phyloP scores from a whole-genome alignment of 2,888 invertebrate genomes.

The Limnephilus lunatus region DNA sequence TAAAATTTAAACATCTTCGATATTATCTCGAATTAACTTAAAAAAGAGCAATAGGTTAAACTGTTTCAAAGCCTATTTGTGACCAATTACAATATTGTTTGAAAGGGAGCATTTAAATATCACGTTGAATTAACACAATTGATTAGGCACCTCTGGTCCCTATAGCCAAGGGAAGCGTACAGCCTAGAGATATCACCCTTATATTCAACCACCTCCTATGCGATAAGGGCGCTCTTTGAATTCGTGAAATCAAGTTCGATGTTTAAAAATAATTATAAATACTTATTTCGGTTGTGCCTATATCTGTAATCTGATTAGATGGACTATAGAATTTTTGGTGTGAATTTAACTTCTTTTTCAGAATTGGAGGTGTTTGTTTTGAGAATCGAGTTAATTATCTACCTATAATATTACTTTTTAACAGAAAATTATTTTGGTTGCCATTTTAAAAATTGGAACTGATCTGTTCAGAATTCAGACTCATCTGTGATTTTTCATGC shows the following conservation, averaged over 20 bases:
- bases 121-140: slow-evolving; percentile 27
- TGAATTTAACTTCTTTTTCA: no score
- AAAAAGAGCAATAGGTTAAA: not conserved
- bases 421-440: no score
- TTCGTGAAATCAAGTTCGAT: not conserved
- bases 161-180: not conserved
- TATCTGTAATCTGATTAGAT: no score
- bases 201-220: not conserved
- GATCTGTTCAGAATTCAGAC: no score
- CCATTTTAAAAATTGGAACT: no score
- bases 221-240: not conserved
- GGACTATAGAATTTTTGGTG: no score
- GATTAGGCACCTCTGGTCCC: slow-evolving; percentile 24
- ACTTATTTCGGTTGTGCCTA: no score
- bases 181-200: not conserved
- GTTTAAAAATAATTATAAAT: not conserved
- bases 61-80: not conserved
- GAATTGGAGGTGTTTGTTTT: no score
- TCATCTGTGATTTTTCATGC: no score
- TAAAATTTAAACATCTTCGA: not conserved
- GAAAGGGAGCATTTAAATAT: not conserved
- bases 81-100: not conserved
- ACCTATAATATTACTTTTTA: no score
- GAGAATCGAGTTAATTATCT: no score
- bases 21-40: not conserved